These are phyloP conservation scores for Micropoecilia bifurca DNA, from an alignment of 2,797 vertebrate genomes.

Conservation along the genomic window DNA sequence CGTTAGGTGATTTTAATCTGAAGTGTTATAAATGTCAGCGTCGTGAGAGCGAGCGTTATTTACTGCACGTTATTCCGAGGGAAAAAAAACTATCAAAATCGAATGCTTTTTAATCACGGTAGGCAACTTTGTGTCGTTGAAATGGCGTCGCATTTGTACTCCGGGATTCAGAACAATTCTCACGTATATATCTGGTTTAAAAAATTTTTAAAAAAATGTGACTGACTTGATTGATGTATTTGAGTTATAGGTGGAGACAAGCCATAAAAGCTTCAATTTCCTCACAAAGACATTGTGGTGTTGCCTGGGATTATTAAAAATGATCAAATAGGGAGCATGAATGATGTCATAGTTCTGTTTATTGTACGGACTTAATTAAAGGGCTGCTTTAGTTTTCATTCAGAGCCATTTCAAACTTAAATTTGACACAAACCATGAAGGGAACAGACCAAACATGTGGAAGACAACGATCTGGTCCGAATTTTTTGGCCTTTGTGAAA, in stretches of 20 bases:
- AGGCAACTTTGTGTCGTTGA: background rate
- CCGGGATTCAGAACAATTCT: slow-evolving; percentile 17
- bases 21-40: slow-evolving; percentile 53
- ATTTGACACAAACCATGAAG: background rate
- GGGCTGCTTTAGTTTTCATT: background rate
- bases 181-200: slow-evolving; percentile 41
- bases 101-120: slow-evolving; percentile 4
- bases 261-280: background rate
- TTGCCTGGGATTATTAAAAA: slow-evolving; percentile 1
- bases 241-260: slow-evolving; percentile 8
- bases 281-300: background rate
- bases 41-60: slow-evolving; percentile 13
- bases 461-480: background rate
- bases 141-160: background rate
- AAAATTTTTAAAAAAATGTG: background rate
- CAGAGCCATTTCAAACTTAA: background rate
- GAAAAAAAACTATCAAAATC: background rate
- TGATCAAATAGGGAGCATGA: background rate
- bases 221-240: slow-evolving; percentile 42
- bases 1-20: slow-evolving; percentile 38
- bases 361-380: background rate
- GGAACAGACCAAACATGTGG: background rate
- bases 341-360: background rate
- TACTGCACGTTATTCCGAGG: slow-evolving; percentile 8
- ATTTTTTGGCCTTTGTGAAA: background rate